Evolutionary conservation across 2,888 invertebrate species (phyloP), one percentile per base, ranked within the genome.

Genomic region (Dynastes maya): DNA sequence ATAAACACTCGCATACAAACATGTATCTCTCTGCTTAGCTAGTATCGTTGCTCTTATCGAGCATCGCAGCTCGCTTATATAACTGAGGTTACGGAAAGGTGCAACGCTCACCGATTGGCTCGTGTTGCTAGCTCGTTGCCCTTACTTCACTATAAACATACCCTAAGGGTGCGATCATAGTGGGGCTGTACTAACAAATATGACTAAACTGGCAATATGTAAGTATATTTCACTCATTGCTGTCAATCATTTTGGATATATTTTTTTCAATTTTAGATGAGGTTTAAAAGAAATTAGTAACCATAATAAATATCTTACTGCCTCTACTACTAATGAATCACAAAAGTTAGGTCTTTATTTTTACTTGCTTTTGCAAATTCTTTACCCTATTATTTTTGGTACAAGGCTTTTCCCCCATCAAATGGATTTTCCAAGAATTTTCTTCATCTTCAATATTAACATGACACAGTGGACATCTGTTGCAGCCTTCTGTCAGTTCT

Each of bases 381-480:
- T 86, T 88, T 53, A 86, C 82, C 79, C 89, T 84, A n/a, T 85
- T 82, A 81, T 88, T 88, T 81, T 87, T 88, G 51, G 80, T 67
- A 81, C 89, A 89, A 3, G 87, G 85, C 74, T 89, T 89, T 81
- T 93, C 92, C 1, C 91, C 91, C 92, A 94, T 93, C 45, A 96
- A 91, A 86, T 96, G 96, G 70, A 93, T 90, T 86, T 94, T 93
- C 97, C 97, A 97, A 22, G 95, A 95, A 74, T 95, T 92, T 85
- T 96, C 95, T 16, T 94, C 92, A 5, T 93, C 91, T 81, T 93
- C 90, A 1, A 97, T 92, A 87, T 96, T 95, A 80, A 91, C 91
- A 84, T 95, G 94, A 86, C 98, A 98, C 80, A 97, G 91, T 0
- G 97, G 97, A 86, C 98, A 98, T 83, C 95, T 94, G 87, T 94